Evolutionary conservation across 2,113 vertebrate genomes (phyloP), one percentile per base, ranked within the genome.

Genomic region (Petromus typicus): DNA sequence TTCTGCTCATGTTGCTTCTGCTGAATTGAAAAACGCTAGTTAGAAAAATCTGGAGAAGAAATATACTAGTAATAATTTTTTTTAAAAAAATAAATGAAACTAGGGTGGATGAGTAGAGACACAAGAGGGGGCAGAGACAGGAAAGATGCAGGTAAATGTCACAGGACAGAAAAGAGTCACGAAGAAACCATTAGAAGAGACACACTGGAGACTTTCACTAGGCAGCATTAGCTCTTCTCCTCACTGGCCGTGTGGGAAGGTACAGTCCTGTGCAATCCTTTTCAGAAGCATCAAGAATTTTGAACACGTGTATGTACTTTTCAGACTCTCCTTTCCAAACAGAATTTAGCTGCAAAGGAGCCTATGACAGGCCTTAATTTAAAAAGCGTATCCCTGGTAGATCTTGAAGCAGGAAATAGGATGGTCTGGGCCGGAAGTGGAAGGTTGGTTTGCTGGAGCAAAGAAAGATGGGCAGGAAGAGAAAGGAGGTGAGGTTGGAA

Each of bases 21-120:
- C 48, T 91, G 71, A 56, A 13, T 23, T 51, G 43, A 81, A 90
- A 48, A 40, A 51, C 18, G 3, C 23, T 63, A 45, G 2, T 23
- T 56, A 27, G 37, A 88, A 90, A 94, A 94, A 57, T 75, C 4
- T 57, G 80, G 90, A 88, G 40, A 27, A 94, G 56, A 80, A 88
- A 10, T 5, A 8, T 59, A 48, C 2, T 61, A 40, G 6, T 45
- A 27, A 87, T 57, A 18, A 61, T 45, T 79, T 30, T 5, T 64
- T 56, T 56, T 51, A 37, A 91, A 61, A 45, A 37, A 61, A 54
- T 14, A 51, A 40, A 25, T 13, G 0, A 43, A 43, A 86, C 45
- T 75, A 51, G 17, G 27, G 22, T 82, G 43, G 27, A 1, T 30
- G 57, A 56, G n/a, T 18, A 34, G 75, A 86, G 45, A 71, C 48